Conservation (phyloP, 2,113 vertebrate species). For the Xenus cinereus region DNA sequence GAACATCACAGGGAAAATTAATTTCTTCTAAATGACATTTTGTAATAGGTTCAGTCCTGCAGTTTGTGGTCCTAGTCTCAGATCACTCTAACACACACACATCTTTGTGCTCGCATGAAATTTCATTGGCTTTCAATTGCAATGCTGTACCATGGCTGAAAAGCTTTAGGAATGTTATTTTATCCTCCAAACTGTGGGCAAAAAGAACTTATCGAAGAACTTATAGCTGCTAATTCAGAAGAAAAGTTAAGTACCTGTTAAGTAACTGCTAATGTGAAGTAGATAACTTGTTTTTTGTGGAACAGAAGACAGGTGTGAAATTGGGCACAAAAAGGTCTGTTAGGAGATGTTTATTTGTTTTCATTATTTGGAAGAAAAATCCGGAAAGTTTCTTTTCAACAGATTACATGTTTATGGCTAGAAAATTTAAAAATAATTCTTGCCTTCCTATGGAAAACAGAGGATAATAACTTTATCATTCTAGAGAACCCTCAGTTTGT, state of each 20-base stretch:
- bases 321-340: neutral
- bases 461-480: neutral
- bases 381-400: neutral
- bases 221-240: neutral
- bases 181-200: neutral
- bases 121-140: neutral
- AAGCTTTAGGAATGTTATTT: neutral
- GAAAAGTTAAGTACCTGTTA: neutral
- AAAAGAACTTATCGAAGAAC: neutral
- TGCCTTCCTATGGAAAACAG: neutral
- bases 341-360: neutral
- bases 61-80: neutral
- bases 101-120: neutral
- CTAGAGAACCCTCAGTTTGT: neutral
- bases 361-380: neutral
- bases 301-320: neutral
- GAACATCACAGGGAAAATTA: neutral
- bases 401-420: neutral
- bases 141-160: neutral
- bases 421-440: neutral
- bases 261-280: neutral
- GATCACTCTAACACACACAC: neutral
- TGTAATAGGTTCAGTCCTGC: neutral
- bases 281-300: neutral
- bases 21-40: neutral